Base-by-base conservation (phyloP, 2,888 invertebrate species). In the Phortica magna region DNA sequence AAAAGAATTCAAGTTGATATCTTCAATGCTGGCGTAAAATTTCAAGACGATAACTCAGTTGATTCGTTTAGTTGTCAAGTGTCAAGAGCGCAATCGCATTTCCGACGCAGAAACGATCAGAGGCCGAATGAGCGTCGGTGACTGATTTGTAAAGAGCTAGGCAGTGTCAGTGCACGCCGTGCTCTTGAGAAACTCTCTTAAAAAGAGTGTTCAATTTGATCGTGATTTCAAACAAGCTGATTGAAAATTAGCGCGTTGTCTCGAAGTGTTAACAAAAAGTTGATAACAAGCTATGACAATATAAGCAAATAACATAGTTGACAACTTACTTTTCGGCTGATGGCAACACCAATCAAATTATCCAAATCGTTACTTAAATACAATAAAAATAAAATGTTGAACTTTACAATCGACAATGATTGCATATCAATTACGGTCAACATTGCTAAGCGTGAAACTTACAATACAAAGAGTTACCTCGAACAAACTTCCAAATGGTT, bases 31-130 rank as follows among this genome's bases (percentile, higher is more conserved):
- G 12, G 12, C 57, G 22, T 14, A 59, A 59, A 59, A 59, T 59
- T 59, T 59, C 59, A 59, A 14, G 59, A 59, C 59, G 59, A 59
- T 59, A 59, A 17, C 59, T 59, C 59, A 59, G 22, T 59, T 59
- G 3, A 59, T 17, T 59, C 22, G 55, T 59, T 59, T 17, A 9
- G 17, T 55, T 14, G 59, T 22, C 57, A 57, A 14, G 9, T 55
- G 17, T 1, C 14, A 14, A 55, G 17, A 55, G 14, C 14, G 55
- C 6, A 7, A 17, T 12, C 55, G 6, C 12, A n/a, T 55, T 17
- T 7, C 55, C 55, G 1, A 12, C 55, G 6, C 55, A 55, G n/a
- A 12, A 6, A 14, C 55, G 17, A 14, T 55, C 14, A 55, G 1
- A 10, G 9, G 6, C 14, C 17, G 55, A 55, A 55, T n/a, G 55